Percentiles rank a stretch among this genome's conserved stretches.
Conservation (phyloP, 2,888 invertebrate genomes). For the Hanleya hanleyi region DNA sequence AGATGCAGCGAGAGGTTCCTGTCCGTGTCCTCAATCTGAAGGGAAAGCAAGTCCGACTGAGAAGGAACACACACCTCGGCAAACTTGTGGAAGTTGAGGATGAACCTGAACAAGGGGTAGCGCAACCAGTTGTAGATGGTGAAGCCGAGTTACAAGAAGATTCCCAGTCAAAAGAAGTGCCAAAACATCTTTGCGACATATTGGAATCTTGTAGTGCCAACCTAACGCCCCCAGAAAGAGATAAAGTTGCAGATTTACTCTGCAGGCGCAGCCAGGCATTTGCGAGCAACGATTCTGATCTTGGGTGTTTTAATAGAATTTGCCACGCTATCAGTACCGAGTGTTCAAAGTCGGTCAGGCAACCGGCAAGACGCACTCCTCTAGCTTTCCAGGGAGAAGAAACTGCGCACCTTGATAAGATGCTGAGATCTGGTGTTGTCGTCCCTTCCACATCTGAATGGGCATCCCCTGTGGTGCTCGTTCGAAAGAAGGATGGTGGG, state of each 20-base stretch:
- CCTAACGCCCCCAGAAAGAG: too few species aligned
- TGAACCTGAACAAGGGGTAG: too few species aligned
- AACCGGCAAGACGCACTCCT: background rate
- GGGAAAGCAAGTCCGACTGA: background rate
- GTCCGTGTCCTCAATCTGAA: background rate
- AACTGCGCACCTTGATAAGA: background rate
- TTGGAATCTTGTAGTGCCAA: too few species aligned
- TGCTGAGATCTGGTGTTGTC: background rate
- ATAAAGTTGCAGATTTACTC: background rate
- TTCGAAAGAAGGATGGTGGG: constrained; percentile 13
- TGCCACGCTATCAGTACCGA: background rate
- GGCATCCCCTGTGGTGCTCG: constrained; percentile 15
- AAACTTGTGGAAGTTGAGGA: background rate
- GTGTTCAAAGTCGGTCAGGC: background rate
- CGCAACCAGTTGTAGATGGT: too few species aligned
- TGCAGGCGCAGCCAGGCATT: background rate
- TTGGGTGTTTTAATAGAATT: background rate
- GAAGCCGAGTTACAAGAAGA: too few species aligned
- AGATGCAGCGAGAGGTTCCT: background rate
- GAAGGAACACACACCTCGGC: background rate
- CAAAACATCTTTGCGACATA: too few species aligned
- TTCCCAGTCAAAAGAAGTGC: too few species aligned
- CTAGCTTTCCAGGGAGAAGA: background rate
- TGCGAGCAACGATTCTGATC: background rate
- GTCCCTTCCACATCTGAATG: constrained; percentile 1